Conservation (phyloP, 2,888 invertebrate species). For the Belgica antarctica region DNA sequence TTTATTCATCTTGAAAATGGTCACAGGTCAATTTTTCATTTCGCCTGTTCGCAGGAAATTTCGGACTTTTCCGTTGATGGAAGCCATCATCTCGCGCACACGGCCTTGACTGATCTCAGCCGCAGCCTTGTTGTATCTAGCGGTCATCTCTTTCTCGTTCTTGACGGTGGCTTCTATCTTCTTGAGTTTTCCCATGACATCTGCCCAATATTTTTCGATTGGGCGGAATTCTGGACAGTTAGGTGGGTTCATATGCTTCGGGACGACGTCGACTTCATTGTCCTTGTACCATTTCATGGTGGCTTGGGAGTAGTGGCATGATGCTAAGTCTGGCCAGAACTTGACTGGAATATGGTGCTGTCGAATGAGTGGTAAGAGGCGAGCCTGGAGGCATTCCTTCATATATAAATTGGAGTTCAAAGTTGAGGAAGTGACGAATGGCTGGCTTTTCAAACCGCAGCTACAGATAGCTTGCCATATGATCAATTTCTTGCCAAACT, state of each 20-base stretch:
- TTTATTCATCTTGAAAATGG: too few species aligned
- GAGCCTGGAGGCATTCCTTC: background rate
- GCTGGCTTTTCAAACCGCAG: background rate
- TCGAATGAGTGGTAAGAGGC: background rate
- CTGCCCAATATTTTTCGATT: slow-evolving; percentile 32
- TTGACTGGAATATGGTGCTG: background rate
- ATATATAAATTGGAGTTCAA: background rate
- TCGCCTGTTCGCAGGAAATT: background rate
- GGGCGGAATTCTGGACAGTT: slow-evolving; percentile 44
- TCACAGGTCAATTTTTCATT: too few species aligned
- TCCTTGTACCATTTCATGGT: slow-evolving; percentile 29
- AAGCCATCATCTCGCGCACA: background rate
- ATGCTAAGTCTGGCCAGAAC: slow-evolving; percentile 42
- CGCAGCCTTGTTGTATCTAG: background rate
- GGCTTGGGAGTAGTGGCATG: slow-evolving; percentile 29
- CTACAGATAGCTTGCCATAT: background rate
- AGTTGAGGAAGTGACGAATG: background rate
- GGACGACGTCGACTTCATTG: slow-evolving; percentile 40
- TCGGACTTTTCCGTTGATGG: background rate
- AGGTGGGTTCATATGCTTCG: slow-evolving; percentile 44
- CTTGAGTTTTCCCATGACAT: background rate
- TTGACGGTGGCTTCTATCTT: background rate
- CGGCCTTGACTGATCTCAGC: background rate
- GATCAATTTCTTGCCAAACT: background rate
- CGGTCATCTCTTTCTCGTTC: background rate